These are phyloP conservation scores for Takifugu flavidus DNA, from an alignment of 2,113 vertebrate species.

Conservation along the genomic window DNA sequence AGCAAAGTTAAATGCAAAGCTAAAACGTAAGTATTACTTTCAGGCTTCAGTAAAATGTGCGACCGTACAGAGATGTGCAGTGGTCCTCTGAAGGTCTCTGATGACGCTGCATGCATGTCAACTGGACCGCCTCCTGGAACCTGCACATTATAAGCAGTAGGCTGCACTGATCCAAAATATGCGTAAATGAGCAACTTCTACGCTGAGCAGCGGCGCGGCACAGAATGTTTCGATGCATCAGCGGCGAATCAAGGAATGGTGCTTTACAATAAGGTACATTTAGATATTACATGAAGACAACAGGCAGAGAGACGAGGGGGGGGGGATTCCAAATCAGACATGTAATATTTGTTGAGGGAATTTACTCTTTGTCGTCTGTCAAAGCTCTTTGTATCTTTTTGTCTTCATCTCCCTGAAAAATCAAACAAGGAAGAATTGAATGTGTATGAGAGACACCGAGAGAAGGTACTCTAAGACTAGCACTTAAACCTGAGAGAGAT, in stretches of 20 bases:
- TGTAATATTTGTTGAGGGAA: slow-evolving; percentile 40
- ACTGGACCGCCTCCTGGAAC: slow-evolving; percentile 8
- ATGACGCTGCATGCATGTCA: neutral
- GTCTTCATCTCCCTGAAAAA: slow-evolving; percentile 52
- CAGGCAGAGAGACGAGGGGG: slow-evolving; percentile 62
- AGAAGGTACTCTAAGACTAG: neutral
- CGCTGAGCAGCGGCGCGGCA: slow-evolving; percentile 33
- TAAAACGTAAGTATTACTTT: slow-evolving; percentile 44
- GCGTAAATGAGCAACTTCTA: slow-evolving; percentile 48
- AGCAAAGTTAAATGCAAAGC: slow-evolving; percentile 53
- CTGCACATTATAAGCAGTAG: neutral
- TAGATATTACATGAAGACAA: slow-evolving; percentile 56
- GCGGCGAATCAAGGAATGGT: slow-evolving; percentile 64
- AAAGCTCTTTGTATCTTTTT: slow-evolving; percentile 40
- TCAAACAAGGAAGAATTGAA: slow-evolving; percentile 4
- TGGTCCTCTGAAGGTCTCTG: slow-evolving; percentile 9
- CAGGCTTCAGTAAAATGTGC: slow-evolving; percentile 37
- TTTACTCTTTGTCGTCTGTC: slow-evolving; percentile 32
- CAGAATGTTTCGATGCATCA: slow-evolving; percentile 49
- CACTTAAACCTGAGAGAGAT: neutral
- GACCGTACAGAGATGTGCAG: slow-evolving; percentile 51
- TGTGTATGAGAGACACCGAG: neutral
- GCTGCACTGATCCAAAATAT: slow-evolving; percentile 30
- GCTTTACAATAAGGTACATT: slow-evolving; percentile 70
- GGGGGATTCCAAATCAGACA: slow-evolving; percentile 31